Evolutionary conservation across 1,140 invertebrate genomes (phyloP), one percentile per base, ranked within the genome.

Genomic region (Drosophila sechellia): DNA sequence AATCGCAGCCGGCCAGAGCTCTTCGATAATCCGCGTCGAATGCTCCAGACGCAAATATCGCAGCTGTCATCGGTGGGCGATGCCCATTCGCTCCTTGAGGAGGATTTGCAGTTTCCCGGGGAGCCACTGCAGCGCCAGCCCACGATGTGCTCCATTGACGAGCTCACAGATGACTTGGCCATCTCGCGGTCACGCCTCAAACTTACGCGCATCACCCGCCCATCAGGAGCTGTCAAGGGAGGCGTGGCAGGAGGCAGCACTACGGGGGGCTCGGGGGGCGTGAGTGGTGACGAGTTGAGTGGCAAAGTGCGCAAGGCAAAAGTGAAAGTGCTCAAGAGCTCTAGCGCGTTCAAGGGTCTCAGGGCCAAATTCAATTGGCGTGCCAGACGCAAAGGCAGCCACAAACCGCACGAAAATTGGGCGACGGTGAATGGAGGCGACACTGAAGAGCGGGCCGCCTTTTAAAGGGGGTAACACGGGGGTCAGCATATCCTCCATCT

Each of bases 61-160:
- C 90, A 92, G 39, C 50, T 90, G 12, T 91, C 90, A 0, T 91
- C 84, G 8, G 80, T 91, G 58, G 86, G 87, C 20, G 90, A 92
- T 77, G 90, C 81, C 12, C 79, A 90, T 25, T 90, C 90, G 1
- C 64, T 92, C 48, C 50, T 91, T 25, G 90, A 92, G 65, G 74
- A 77, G 25, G 90, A 91, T 5, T 53, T 89, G 35, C 79, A 74
- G 15, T 81, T 63, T 78, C 54, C 77, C 0, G 85, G 68, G 37
- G 85, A 89, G 34, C 80, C 80, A 37, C 58, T 52, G 46, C 54
- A 55, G 25, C 76, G 60, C 0, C 64, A 78, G n/a, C 49, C 83
- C 43, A 56, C 76, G 2, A 87, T 91, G 79, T 77, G 76, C 42
- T 79, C 90, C 46, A 91, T 91, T 61, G 90, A 91, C 34, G 90